Conservation (phyloP, 2,113 vertebrate genomes). For the Rhynchopsitta pachyrhyncha region DNA sequence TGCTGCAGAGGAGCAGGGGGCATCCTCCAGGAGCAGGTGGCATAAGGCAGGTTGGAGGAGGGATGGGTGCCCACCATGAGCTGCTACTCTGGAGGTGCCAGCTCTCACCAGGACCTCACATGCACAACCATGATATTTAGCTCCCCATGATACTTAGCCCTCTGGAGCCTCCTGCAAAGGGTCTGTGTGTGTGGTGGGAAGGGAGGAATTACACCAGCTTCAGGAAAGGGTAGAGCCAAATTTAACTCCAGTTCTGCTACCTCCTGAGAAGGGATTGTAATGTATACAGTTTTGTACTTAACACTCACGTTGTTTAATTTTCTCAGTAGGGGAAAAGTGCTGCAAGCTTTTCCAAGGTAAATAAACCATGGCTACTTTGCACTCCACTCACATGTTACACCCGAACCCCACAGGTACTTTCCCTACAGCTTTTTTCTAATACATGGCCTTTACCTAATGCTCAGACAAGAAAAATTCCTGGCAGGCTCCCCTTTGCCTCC, state of each 20-base stretch:
- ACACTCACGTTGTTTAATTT: background rate
- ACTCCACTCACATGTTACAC: rapidly evolving
- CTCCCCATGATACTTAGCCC: background rate
- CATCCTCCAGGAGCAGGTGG: background rate
- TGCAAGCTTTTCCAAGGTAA: background rate
- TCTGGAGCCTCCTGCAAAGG: rapidly evolving
- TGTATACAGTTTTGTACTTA: background rate
- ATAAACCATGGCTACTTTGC: background rate
- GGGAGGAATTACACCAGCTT: background rate
- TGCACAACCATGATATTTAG: rapidly evolving
- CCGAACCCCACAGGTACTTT: background rate
- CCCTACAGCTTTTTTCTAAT: background rate
- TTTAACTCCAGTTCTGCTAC: background rate
- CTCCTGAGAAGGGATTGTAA: background rate
- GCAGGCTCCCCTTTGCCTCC: background rate
- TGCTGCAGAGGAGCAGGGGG: rapidly evolving
- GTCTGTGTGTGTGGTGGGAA: background rate
- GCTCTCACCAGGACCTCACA: background rate
- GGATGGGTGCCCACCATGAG: background rate
- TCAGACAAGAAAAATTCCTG: background rate
- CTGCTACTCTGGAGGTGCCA: rapidly evolving
- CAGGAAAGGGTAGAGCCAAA: background rate
- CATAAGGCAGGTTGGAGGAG: background rate
- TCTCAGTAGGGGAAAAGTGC: background rate
- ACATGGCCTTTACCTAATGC: background rate